Conservation (phyloP, 2,797 vertebrate species). For the Poecile montanus region DNA sequence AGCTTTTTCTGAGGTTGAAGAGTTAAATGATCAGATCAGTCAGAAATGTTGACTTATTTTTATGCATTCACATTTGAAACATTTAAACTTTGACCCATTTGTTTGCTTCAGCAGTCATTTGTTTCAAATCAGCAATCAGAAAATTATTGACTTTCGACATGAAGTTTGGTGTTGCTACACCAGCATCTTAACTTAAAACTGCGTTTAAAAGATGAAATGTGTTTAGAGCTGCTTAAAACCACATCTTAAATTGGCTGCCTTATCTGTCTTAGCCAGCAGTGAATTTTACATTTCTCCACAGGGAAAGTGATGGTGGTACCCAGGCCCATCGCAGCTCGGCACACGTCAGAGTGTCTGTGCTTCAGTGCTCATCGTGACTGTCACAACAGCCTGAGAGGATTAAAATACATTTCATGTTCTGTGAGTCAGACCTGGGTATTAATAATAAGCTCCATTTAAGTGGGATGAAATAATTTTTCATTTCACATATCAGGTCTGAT, state of each 20-base stretch:
- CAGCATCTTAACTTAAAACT: constrained; percentile 69
- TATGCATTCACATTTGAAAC: background rate
- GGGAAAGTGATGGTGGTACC: background rate
- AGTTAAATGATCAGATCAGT: constrained; percentile 12
- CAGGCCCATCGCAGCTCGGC: background rate
- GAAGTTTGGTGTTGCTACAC: constrained; percentile 53
- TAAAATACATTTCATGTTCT: constrained; percentile 28
- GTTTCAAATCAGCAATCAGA: constrained; percentile 45
- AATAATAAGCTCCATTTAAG: constrained; percentile 23
- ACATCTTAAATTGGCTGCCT: constrained; percentile 67
- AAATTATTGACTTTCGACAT: constrained; percentile 57
- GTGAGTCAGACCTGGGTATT: constrained; percentile 16
- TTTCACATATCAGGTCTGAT: background rate
- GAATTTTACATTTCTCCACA: constrained; percentile 54
- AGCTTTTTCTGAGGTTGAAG: constrained; percentile 5
- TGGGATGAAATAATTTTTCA: background rate
- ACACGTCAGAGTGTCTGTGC: background rate
- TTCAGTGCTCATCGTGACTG: background rate
- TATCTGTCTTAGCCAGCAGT: constrained; percentile 75
- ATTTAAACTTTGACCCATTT: background rate
- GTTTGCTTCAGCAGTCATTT: background rate
- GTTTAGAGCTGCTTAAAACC: constrained; percentile 65
- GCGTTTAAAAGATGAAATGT: constrained; percentile 67
- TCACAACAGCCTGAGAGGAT: background rate
- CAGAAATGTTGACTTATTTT: constrained; percentile 34